These are phyloP conservation scores for Scolopax mira DNA, from an alignment of 2,113 vertebrate species.

Conservation along the genomic window DNA sequence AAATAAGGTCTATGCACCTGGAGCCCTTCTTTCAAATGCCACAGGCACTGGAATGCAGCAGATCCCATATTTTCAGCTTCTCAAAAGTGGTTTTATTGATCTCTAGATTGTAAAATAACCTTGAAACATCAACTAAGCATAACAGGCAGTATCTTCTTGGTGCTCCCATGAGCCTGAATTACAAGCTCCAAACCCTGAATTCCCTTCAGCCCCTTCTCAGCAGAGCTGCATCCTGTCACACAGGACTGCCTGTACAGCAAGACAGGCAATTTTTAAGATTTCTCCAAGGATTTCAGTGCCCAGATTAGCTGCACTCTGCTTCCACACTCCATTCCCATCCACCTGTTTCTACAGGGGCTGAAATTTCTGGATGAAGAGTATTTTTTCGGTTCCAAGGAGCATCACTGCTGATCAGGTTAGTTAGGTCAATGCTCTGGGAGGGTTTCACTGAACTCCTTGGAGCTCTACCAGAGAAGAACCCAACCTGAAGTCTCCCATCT, in stretches of 20 bases:
- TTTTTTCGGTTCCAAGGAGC: neutral
- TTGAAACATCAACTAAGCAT: neutral
- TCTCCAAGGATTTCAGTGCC: neutral
- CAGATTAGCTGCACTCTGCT: neutral
- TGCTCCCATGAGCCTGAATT: neutral
- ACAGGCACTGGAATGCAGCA: neutral
- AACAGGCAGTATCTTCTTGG: neutral
- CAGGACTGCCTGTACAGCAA: rapidly evolving
- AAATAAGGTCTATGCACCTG: neutral
- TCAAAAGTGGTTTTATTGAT: neutral
- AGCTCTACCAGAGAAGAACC: neutral
- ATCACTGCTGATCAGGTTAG: neutral
- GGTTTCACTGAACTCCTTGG: neutral
- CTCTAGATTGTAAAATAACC: neutral
- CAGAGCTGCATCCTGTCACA: neutral
- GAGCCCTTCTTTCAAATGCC: neutral
- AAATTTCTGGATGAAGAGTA: neutral
- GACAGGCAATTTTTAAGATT: rapidly evolving
- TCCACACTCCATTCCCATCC: neutral
- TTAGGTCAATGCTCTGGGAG: neutral
- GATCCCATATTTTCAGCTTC: neutral
- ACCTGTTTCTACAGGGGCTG: neutral
- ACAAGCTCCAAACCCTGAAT: neutral
- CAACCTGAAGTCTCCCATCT: neutral
- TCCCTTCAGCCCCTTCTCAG: neutral